A percentile compares a stretch with the other conserved stretches of the same genome.
These are phyloP conservation scores for Plagiodera versicolora DNA, from an alignment of 2,888 invertebrate species.

Conservation along the genomic window DNA sequence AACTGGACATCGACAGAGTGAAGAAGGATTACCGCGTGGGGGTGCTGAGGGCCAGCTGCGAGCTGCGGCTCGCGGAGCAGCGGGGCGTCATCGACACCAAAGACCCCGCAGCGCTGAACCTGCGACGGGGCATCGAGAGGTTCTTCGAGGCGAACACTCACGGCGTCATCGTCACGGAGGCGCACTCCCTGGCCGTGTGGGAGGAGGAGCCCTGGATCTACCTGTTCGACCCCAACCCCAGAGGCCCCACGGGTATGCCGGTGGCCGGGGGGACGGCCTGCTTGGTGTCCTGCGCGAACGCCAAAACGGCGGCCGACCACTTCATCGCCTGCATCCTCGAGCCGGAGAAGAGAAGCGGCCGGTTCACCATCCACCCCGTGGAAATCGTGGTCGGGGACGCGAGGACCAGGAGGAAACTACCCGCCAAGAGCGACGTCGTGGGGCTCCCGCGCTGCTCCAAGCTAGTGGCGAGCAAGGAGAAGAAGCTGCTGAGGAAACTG, in stretches of 20 bases:
- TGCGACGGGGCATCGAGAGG: constrained; percentile 57
- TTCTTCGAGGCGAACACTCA: constrained; percentile 62
- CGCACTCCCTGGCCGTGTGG: constrained; percentile 60
- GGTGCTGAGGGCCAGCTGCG: constrained; percentile 50
- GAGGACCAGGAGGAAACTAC: constrained; percentile 30
- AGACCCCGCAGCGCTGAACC: constrained; percentile 49
- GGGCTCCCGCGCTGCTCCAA: constrained; percentile 35
- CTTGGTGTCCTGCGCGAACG: constrained; percentile 57
- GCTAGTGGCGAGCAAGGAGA: constrained; percentile 32
- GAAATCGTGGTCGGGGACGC: constrained; percentile 45
- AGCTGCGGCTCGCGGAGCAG: constrained; percentile 55
- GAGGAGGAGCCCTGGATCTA: constrained; percentile 57
- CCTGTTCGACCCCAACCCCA: constrained; percentile 62
- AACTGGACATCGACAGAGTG: constrained; percentile 54
- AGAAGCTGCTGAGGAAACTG: constrained; percentile 38
- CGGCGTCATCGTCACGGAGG: constrained; percentile 58
- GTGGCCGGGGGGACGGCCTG: constrained; percentile 58
- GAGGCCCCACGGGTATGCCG: constrained; percentile 53
- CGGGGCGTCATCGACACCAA: constrained; percentile 58
- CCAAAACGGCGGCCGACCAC: constrained; percentile 58
- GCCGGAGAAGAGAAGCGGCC: constrained; percentile 50
- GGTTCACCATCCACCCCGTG: constrained; percentile 53
- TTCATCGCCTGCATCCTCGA: constrained; percentile 58
- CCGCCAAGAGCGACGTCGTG: constrained; percentile 26
- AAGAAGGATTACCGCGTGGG: constrained; percentile 55